phyloP scores from a whole-genome alignment of 2,797 vertebrate species.

The Sebastes nivosus region DNA sequence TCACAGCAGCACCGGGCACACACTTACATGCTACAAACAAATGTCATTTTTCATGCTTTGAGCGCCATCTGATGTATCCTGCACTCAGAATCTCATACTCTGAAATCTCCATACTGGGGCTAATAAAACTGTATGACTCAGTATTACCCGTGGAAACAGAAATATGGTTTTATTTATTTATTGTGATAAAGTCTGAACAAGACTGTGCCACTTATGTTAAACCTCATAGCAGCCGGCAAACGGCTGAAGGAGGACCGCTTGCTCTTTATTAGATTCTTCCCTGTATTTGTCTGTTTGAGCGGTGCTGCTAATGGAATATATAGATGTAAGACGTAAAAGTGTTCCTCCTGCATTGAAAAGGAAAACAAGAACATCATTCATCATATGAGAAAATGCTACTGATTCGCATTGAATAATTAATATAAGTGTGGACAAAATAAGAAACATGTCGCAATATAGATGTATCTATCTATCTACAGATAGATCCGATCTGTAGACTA shows the following conservation, averaged over 20 bases:
- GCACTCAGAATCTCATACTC: neutral
- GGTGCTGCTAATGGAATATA: neutral
- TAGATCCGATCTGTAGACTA: too few relatives aligned
- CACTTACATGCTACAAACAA: neutral
- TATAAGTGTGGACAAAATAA: neutral
- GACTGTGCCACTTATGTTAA: neutral
- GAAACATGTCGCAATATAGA: neutral
- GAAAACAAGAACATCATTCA: neutral
- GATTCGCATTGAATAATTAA: neutral
- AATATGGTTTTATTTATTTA: neutral
- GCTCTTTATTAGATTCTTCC: neutral
- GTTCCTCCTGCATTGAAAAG: neutral
- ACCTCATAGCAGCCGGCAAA: neutral
- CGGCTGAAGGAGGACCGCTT: neutral
- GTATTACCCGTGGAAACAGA: neutral
- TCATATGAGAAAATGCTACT: neutral
- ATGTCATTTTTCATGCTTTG: neutral
- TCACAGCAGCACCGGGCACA: too few relatives aligned
- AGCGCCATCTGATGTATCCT: neutral
- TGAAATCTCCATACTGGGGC: neutral
- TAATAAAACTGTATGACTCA: neutral
- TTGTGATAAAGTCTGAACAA: neutral
- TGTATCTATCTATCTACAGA: too few relatives aligned
- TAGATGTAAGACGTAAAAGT: neutral
- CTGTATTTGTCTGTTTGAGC: neutral